Percentiles rank a stretch among this genome's conserved stretches.
Evolutionary conservation across 2,888 invertebrate genomes (phyloP).

Genomic region (Drosophila phalerata): DNA sequence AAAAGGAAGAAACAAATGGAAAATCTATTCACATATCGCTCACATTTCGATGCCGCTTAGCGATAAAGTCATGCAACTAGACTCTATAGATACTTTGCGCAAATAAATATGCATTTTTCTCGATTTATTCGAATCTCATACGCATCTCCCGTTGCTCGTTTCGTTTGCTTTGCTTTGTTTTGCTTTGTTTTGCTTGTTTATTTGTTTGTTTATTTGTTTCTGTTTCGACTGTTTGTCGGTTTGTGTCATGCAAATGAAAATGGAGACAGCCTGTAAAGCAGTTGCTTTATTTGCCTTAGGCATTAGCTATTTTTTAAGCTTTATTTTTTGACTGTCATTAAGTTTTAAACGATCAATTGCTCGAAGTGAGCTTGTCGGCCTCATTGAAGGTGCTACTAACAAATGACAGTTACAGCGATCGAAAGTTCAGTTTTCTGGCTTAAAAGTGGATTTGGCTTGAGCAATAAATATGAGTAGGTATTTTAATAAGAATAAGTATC

Average conservation of each 20-base stretch:
- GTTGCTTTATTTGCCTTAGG: constrained; percentile 48
- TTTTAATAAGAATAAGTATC: not conserved
- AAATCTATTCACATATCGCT: constrained; percentile 71
- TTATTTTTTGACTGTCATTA: constrained; percentile 15
- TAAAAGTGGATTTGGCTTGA: not conserved
- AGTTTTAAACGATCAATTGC: constrained; percentile 27
- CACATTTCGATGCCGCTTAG: constrained; percentile 74
- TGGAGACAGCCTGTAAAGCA: constrained; percentile 56
- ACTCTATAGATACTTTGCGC: constrained; percentile 67
- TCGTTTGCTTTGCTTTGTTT: constrained; percentile 16
- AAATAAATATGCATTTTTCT: constrained; percentile 78
- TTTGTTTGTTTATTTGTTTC: constrained; percentile 23
- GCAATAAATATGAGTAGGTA: not conserved
- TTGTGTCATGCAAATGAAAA: constrained; percentile 65
- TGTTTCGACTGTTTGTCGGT: constrained; percentile 36
- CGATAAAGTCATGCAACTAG: constrained; percentile 61
- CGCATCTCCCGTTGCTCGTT: constrained; percentile 17
- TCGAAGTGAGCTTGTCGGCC: not conserved
- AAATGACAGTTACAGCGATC: not conserved
- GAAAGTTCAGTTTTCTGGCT: not conserved
- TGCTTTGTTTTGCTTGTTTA: constrained; percentile 35
- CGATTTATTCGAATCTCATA: constrained; percentile 39
- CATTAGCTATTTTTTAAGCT: constrained; percentile 25
- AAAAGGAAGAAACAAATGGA: constrained; percentile 45
- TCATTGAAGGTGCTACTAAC: not conserved